Conservation (phyloP, 2,113 vertebrate genomes). For the Corydoras sp. region DNA sequence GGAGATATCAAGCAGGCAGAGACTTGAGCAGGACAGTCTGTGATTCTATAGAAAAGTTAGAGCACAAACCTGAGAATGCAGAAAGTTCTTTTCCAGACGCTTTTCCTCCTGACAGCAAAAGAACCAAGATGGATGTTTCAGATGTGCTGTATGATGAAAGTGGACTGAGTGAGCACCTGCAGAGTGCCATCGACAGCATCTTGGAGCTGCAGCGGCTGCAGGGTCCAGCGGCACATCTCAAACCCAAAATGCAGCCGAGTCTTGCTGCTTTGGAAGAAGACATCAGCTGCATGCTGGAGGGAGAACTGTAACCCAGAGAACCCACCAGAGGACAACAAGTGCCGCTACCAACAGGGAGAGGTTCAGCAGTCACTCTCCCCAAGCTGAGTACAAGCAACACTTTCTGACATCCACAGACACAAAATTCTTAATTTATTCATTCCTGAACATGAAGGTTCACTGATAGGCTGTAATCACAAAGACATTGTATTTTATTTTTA, state of each 20-base stretch:
- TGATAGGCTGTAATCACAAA: too few species aligned
- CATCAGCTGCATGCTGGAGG: conserved; percentile 65
- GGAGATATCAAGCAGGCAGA: not conserved
- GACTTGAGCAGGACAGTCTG: conserved; percentile 21
- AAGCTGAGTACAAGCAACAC: too few species aligned
- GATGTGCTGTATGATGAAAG: conserved; percentile 59
- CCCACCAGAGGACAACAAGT: not conserved
- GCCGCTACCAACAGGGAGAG: too few species aligned
- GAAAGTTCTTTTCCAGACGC: conserved; percentile 26
- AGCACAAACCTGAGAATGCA: conserved; percentile 1
- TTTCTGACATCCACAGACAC: too few species aligned
- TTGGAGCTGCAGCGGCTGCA: conserved; percentile 72
- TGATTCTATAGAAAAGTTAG: conserved; percentile 2
- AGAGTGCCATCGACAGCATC: conserved; percentile 77
- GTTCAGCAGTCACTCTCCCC: too few species aligned
- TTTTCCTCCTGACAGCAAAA: conserved; percentile 33
- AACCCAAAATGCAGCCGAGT: conserved; percentile 42
- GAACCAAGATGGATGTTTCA: conserved; percentile 29
- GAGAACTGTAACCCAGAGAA: conserved; percentile 53
- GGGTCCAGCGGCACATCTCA: conserved; percentile 52
- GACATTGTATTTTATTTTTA: too few species aligned
- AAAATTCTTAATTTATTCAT: too few species aligned
- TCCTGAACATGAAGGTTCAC: too few species aligned
- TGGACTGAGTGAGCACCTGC: conserved; percentile 69
- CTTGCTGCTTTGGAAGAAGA: conserved; percentile 57